Evolutionary conservation across 2,113 vertebrate species (phyloP).

Genomic region (Caranx melampygus): DNA sequence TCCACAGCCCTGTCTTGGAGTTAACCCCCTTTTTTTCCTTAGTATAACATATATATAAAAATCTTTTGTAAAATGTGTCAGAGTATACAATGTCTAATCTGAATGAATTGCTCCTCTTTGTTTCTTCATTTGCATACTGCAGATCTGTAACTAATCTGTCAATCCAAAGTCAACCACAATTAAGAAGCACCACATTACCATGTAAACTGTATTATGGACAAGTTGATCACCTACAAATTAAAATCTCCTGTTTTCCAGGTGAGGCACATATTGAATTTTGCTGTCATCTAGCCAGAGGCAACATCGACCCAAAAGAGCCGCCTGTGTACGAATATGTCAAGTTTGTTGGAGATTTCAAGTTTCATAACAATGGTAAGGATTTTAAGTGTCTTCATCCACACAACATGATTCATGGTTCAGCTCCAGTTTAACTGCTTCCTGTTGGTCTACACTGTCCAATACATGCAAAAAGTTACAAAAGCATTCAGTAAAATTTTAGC

Average conservation of each 20-base stretch:
- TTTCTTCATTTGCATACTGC: background rate
- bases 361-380: constrained; percentile 89
- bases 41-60: background rate
- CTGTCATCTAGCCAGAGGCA: constrained; percentile 93
- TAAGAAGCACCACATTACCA: background rate
- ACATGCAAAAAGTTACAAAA: too few relatives aligned
- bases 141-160: background rate
- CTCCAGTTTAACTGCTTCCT: too few relatives aligned
- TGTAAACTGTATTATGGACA: background rate
- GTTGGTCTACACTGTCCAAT: too few relatives aligned
- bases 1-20: background rate
- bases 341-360: constrained; percentile 92
- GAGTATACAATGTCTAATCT: constrained; percentile 2
- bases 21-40: background rate
- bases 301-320: constrained; percentile 81
- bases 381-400: background rate
- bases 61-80: background rate
- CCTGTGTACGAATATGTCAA: constrained; percentile 92
- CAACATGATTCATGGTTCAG: too few relatives aligned
- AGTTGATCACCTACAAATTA: constrained; percentile 15
- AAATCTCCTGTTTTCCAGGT: constrained; percentile 74
- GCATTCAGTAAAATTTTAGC: too few relatives aligned
- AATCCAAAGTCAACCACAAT: background rate
- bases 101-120: background rate
- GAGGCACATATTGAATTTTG: constrained; percentile 92